A percentile compares a stretch with the other conserved stretches of the same genome.
phyloP scores from a whole-genome alignment of 1,140 invertebrate genomes.

The Aphidius gifuensis region DNA sequence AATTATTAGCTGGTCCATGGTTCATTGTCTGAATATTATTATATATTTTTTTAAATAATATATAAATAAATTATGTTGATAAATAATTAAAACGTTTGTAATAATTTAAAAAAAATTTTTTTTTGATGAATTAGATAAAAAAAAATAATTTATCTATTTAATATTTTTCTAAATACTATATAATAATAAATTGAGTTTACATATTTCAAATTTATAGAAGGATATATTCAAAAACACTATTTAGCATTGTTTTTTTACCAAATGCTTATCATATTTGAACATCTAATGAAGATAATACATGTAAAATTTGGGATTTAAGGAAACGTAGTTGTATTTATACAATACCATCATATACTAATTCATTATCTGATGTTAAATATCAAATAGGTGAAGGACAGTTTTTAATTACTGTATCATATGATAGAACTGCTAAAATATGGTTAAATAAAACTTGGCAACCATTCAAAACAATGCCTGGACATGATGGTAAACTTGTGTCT shows the following conservation, averaged over 20 bases:
- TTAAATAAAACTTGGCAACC: slow-evolving; percentile 95
- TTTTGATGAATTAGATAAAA: too few species aligned
- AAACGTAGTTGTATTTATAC: slow-evolving; percentile 85
- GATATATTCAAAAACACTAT: slow-evolving; percentile 89
- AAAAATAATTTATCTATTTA: too few species aligned
- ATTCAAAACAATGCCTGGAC: slow-evolving; percentile 87
- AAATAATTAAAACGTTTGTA: too few species aligned
- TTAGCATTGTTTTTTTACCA: slow-evolving; percentile 85
- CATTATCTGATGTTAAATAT: slow-evolving; percentile 86
- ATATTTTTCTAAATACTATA: too few species aligned
- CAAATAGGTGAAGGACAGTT: slow-evolving; percentile 80
- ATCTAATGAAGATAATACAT: slow-evolving; percentile 90
- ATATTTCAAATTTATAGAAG: slow-evolving; percentile 99
- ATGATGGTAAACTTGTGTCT: slow-evolving; percentile 94
- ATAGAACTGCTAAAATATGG: slow-evolving; percentile 90
- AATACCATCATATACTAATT: slow-evolving; percentile 91
- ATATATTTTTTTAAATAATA: too few species aligned
- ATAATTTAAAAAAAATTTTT: too few species aligned
- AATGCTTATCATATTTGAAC: slow-evolving; percentile 93
- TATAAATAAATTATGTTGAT: too few species aligned
- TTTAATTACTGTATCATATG: slow-evolving; percentile 84
- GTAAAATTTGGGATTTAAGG: slow-evolving; percentile 94
- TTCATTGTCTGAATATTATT: too few species aligned
- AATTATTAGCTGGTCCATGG: too few species aligned
- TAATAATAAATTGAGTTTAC: too few species aligned